These are phyloP conservation scores for Cryptus viduatorius DNA, from an alignment of 2,888 invertebrate genomes.

Conservation along the genomic window DNA sequence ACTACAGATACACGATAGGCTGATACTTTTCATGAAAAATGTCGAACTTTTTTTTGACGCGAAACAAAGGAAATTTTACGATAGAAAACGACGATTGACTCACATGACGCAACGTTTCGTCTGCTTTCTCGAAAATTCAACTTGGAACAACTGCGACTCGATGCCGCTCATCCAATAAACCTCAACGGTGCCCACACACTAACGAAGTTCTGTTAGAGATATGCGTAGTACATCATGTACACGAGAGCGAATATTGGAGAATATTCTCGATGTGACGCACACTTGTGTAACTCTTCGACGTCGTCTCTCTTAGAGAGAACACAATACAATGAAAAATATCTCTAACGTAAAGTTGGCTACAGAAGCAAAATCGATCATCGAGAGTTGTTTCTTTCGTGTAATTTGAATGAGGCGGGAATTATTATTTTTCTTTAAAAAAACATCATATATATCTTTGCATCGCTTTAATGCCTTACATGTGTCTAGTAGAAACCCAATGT, in stretches of 20 bases:
- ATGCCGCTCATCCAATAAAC: conserved; percentile 14
- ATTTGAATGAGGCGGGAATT: neutral
- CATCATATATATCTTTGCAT: neutral
- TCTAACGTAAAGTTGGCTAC: neutral
- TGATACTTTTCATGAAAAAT: neutral
- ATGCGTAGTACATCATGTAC: neutral
- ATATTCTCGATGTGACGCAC: neutral
- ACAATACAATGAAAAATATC: neutral
- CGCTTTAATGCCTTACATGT: too few relatives aligned
- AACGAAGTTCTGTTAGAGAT: neutral
- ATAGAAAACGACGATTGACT: conserved; percentile 71
- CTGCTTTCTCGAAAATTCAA: conserved; percentile 62
- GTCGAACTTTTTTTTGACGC: conserved; percentile 3
- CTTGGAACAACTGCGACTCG: conserved; percentile 10
- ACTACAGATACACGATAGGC: neutral
- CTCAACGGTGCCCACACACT: neutral
- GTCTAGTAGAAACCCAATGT: too few relatives aligned
- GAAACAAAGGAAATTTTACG: conserved; percentile 38
- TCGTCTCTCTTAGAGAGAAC: neutral
- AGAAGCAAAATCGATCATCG: neutral
- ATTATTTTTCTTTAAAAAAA: neutral
- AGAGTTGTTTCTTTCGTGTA: neutral
- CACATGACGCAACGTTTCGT: conserved; percentile 76
- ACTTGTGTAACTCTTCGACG: neutral
- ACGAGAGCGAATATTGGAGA: neutral